Evolutionary conservation across 2,888 invertebrate species (phyloP).

Genomic region (Apamea crenata): DNA sequence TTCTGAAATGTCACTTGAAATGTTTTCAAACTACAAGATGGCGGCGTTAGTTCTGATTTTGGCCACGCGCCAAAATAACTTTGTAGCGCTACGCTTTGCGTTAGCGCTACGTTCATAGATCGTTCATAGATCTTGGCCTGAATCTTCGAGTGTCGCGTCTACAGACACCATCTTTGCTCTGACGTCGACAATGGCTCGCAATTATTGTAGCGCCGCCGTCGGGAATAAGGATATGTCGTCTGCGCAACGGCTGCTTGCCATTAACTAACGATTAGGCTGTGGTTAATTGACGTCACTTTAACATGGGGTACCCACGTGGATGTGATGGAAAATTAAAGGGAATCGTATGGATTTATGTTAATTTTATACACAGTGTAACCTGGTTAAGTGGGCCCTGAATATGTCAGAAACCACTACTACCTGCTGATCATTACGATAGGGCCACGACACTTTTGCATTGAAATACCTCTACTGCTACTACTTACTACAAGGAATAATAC

Average conservation of each 20-base stretch:
- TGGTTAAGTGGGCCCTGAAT: too few relatives aligned
- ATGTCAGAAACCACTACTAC: too few relatives aligned
- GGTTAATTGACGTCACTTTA: constrained; percentile 63
- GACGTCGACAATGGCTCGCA: constrained; percentile 71
- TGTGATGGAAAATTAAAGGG: neutral
- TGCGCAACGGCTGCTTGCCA: constrained; percentile 58
- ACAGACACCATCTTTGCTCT: constrained; percentile 58
- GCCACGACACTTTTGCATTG: too few relatives aligned
- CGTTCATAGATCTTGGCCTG: neutral
- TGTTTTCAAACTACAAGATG: neutral
- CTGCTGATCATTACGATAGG: too few relatives aligned
- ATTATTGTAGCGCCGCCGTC: constrained; percentile 78
- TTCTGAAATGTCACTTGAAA: neutral
- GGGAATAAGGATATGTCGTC: constrained; percentile 81
- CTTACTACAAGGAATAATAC: too few relatives aligned
- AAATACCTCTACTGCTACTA: too few relatives aligned
- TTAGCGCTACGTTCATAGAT: neutral
- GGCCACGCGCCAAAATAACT: neutral
- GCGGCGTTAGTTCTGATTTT: neutral
- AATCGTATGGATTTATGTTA: neutral
- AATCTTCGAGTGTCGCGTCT: constrained; percentile 36
- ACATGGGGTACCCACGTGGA: constrained; percentile 38
- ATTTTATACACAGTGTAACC: too few relatives aligned
- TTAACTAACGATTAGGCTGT: constrained; percentile 70
- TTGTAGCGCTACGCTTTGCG: neutral